Evolutionary conservation across 2,797 vertebrate genomes (phyloP), one percentile per base, ranked within the genome.

Genomic region (Dendrocincla fuliginosa): DNA sequence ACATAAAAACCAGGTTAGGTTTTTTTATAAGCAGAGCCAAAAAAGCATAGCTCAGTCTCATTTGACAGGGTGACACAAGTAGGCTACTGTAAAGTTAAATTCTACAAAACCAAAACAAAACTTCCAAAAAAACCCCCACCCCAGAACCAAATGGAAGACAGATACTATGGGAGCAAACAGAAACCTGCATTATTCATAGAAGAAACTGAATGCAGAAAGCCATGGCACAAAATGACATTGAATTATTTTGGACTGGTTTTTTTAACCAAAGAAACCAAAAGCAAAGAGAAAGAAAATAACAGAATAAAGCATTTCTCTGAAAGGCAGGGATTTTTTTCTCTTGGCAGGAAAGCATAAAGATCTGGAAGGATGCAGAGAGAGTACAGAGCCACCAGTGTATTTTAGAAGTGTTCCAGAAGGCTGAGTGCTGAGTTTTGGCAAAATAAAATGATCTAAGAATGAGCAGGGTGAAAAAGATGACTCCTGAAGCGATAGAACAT

Each of bases 1-100:
- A 39, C 10, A 2, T 65, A 50, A 93, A 69, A 96, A 89, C 1
- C 65, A 89, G 91, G 75, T 94, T 93, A 73, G 2, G 25, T 81
- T 93, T 93, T 81, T 94, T 92, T 84, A 71, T 75, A 61, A 37
- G n/a, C 60, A 32, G 12, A 87, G 64, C 64, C 44, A 70, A 53
- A 88, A 96, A 80, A 79, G 20, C 61, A 52, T 44, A 78, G 42
- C 35, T 87, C 84, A 56, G 64, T 84, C 59, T 94, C 19, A 24
- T 89, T 89, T 95, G 84, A 35, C 57, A 74, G 60, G 52, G 39
- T 83, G 89, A 83, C 65, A 85, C 49, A 94, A 93, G 55, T 61
- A 84, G 79, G 87, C 50, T 96, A 33, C n/a, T 86, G 64, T 83
- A 75, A 78, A 81, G 46, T 61, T 77, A 93, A 89, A 64, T 71